Conservation (phyloP, 2,888 invertebrate genomes). For the Colostygia pectinataria region DNA sequence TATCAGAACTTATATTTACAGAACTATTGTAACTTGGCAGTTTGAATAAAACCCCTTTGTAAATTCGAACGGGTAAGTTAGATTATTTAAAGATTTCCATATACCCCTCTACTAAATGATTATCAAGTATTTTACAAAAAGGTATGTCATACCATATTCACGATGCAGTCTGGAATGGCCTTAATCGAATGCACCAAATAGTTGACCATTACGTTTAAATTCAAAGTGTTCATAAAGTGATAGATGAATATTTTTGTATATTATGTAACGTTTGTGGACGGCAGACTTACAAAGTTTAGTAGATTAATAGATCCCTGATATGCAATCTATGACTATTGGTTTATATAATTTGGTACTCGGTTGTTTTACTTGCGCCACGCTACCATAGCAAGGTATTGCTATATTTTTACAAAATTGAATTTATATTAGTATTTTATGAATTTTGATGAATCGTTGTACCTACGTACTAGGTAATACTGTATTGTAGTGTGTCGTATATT, state of each 20-base stretch:
- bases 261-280: constrained; percentile 39
- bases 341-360: neutral
- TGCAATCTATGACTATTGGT: constrained; percentile 31
- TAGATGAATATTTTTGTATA: constrained; percentile 79
- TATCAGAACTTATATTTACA: constrained; percentile 33
- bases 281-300: constrained; percentile 59
- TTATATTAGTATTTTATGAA: constrained; percentile 3
- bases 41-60: constrained; percentile 14
- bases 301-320: constrained; percentile 44
- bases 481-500: neutral
- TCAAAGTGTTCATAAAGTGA: constrained; percentile 80
- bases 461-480: no score
- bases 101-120: constrained; percentile 24
- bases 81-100: constrained; percentile 27
- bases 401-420: no score
- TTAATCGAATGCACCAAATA: constrained; percentile 56
- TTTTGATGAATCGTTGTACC: constrained; percentile 29
- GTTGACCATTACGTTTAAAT: constrained; percentile 72
- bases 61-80: constrained; percentile 19
- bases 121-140: constrained; percentile 18
- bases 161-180: constrained; percentile 36
- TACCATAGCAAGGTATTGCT: constrained; percentile 4
- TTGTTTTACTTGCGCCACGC: neutral
- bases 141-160: constrained; percentile 18
- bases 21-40: constrained; percentile 3